Evolutionary conservation across 2,888 invertebrate genomes (phyloP), one percentile per base, ranked within the genome.

Genomic region (Aricia artaxerxes): DNA sequence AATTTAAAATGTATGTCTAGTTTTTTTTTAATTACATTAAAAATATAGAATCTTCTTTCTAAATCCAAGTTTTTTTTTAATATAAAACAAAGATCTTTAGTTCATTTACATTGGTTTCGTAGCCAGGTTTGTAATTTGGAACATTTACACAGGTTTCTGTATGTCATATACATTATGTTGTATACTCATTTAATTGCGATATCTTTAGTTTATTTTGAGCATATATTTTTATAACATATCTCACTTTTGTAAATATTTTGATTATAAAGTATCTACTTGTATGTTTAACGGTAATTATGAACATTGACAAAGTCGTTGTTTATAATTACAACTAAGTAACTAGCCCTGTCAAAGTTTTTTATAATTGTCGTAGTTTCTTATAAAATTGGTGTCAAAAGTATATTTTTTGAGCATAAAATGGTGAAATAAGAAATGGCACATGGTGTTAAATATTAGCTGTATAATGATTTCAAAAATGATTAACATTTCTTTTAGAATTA

Each of bases 111-210:
- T 44, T 73, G 13, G 40, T 73, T 73, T 73, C 73, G 4, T 73
- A 44, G 44, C 73, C 73, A 40, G 6, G 31, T 35, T 75, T 76
- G 53, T 57, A 35, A 76, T 76, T 53, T 76, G 13, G 53, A 76
- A 57, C 57, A 79, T 91, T 85, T 93, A 93, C 92, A 92, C 89
- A 86, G 75, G 85, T 93, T 92, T 92, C 92, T 92, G 87, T 91
- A 92, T 88, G 81, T 80, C 84, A 82, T 86, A 85, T 87, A 83
- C 83, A 83, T 84, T 78, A 79, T 82, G 81, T 83, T 82, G 73
- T 79, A 31, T 81, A 82, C 82, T 81, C 44, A 75, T 82, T 83
- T 83, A 76, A 76, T 79, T 49, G 75, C 31, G 57, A 76, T 75
- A 53, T 53, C 13, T 35, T 76, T 76, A 76, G 35, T 76, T 57